Percentiles rank a stretch among this genome's conserved stretches.
Evolutionary conservation across 2,888 invertebrate species (phyloP).

Genomic region (Athetis lepigone): DNA sequence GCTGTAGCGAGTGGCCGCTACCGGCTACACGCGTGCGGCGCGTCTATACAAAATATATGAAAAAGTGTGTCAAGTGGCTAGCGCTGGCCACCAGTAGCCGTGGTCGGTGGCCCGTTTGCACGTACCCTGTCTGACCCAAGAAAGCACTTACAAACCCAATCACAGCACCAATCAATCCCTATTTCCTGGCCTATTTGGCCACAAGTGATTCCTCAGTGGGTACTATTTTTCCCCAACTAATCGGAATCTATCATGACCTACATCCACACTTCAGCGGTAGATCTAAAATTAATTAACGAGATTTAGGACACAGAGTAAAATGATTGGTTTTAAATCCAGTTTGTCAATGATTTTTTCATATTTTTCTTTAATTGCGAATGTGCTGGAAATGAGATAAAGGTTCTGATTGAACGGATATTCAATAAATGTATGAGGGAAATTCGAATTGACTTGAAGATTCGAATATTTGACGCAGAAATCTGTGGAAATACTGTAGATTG

Average conservation of each 20-base stretch:
- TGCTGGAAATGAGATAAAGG: conserved; percentile 23
- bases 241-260: conserved; percentile 75
- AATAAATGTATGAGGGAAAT: conserved; percentile 37
- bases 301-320: conserved; percentile 51
- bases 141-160: conserved; percentile 26
- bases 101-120: too few species aligned
- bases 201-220: conserved; percentile 54
- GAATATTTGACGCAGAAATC: background rate
- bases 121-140: background rate
- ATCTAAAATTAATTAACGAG: conserved; percentile 74
- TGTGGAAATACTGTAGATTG: too few species aligned
- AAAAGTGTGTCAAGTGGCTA: too few species aligned
- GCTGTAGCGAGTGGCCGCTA: too few species aligned
- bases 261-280: conserved; percentile 63
- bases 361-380: conserved; percentile 13
- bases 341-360: conserved; percentile 2
- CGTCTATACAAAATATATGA: too few species aligned
- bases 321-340: conserved; percentile 11
- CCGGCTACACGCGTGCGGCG: too few species aligned
- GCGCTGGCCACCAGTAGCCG: too few species aligned
- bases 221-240: conserved; percentile 77
- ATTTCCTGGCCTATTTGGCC: conserved; percentile 47
- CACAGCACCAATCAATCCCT: conserved; percentile 59
- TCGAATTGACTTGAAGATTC: background rate
- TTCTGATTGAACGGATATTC: conserved; percentile 23